Base-by-base conservation (phyloP, 2,113 vertebrate genomes). In the Meriones unguiculatus region DNA sequence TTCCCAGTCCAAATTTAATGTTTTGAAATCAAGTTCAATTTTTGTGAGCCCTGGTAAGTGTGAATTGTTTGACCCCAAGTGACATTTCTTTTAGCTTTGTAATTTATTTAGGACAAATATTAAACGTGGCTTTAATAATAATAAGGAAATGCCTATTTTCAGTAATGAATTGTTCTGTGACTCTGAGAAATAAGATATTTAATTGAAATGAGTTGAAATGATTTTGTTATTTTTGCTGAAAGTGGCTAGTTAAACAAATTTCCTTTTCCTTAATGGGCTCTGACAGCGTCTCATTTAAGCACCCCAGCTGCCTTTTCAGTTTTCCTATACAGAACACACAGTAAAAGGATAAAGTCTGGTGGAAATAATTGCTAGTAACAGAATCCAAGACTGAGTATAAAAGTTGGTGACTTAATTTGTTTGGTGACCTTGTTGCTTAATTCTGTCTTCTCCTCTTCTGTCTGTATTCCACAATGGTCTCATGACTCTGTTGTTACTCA, bases 111-210 rank as follows among this genome's bases (percentile, higher is more conserved):
- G 9, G 41, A 46, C 25, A 78, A 93, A 13, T 54, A 70, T 87
- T 62, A 90, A 93, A 77, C 30, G 69, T 81, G 52, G 28, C 75
- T 95, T 81, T 87, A 73, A n/a, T 57, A 73, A 91, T 91, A 89
- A 65, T 67, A 70, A 85, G 54, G 20, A 91, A 78, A 78, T 32
- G 70, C 20, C 8, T 85, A 30, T 41, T 64, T 89, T 77, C 24
- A 75, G 15, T 62, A 52, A 82, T 90, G n/a, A 70, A 65, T 92
- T 94, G 90, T 96, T 94, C 41, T 75, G 62, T 17, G 64, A 81
- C 94, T 96, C 77, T 80, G 22, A 90, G 93, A 90, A 80, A 59
- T 30, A 73, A 70, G 32, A 54, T 85, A 77, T 89, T 81, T 95
- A 81, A 65, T 81, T 86, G 52, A 35, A 41, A 70, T 30, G 41